phyloP scores from a whole-genome alignment of 2,888 invertebrate species.

The Vesta saturnalis region DNA sequence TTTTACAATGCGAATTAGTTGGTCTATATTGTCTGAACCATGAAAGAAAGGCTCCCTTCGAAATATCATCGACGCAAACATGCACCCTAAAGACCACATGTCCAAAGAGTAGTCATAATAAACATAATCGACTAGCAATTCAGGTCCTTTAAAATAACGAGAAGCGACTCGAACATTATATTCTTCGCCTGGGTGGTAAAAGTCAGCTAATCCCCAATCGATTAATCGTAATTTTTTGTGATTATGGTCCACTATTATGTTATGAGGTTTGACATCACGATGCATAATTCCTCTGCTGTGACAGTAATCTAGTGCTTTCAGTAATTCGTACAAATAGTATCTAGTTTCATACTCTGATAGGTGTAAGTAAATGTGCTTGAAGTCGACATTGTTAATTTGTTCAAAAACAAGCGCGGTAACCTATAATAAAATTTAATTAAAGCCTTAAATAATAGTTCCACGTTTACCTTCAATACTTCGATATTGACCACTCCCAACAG shows the following conservation, averaged over 20 bases:
- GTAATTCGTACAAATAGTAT: slow-evolving; percentile 62
- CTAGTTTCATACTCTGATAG: slow-evolving; percentile 57
- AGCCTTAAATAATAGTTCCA: too few species aligned
- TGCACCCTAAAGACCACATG: slow-evolving; percentile 61
- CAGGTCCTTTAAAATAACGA: slow-evolving; percentile 60
- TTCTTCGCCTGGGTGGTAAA: slow-evolving; percentile 59
- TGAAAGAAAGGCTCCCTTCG: slow-evolving; percentile 60
- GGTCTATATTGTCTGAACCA: slow-evolving; percentile 59
- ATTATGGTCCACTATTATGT: slow-evolving; percentile 58
- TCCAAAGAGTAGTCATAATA: slow-evolving; percentile 61
- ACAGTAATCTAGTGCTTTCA: slow-evolving; percentile 61
- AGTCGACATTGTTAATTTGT: slow-evolving; percentile 56
- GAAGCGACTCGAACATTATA: slow-evolving; percentile 61
- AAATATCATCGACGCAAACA: slow-evolving; percentile 61
- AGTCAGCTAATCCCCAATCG: slow-evolving; percentile 61
- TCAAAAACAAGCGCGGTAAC: slow-evolving; percentile 58
- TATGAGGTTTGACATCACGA: slow-evolving; percentile 61
- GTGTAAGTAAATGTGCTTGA: slow-evolving; percentile 58
- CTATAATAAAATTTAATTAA: slow-evolving; percentile 29
- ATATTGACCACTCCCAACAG: slow-evolving; percentile 52
- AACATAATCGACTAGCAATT: slow-evolving; percentile 58
- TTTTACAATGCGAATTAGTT: slow-evolving; percentile 58
- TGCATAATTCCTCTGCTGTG: slow-evolving; percentile 62
- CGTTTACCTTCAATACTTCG: slow-evolving; percentile 42
- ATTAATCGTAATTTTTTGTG: slow-evolving; percentile 55